Percentiles rank a stretch among this genome's conserved stretches.
Conservation (phyloP, 2,113 vertebrate genomes). For the Pterocles orientalis region DNA sequence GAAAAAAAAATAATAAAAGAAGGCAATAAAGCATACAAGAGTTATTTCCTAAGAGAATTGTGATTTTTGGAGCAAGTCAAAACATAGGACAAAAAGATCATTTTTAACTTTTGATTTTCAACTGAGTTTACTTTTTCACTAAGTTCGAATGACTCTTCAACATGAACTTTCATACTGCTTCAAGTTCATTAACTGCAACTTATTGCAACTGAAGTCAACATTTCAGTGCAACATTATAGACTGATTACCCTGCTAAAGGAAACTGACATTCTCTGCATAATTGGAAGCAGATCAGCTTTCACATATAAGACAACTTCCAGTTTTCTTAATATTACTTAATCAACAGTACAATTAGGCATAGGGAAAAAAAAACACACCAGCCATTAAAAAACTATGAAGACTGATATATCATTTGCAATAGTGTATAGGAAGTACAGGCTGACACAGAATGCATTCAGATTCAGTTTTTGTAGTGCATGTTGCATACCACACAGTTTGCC, state of each 20-base stretch:
- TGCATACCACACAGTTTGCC: accelerated
- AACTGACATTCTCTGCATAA: neutral
- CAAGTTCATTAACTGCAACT: conserved; percentile 33
- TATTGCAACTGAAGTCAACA: conserved; percentile 1
- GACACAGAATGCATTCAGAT: neutral
- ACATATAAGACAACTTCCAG: neutral
- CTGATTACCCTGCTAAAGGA: neutral
- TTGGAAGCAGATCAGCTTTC: neutral
- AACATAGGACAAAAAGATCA: neutral
- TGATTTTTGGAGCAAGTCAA: neutral
- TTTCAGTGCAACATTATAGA: neutral
- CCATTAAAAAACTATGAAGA: neutral
- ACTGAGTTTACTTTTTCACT: neutral
- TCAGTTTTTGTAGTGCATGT: neutral
- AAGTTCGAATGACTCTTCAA: neutral
- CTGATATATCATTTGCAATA: neutral
- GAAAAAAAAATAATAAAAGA: neutral
- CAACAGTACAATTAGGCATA: neutral
- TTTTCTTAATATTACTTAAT: neutral
- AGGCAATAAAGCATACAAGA: neutral
- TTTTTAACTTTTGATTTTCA: conserved; percentile 8
- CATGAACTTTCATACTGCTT: conserved; percentile 6
- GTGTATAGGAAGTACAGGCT: neutral
- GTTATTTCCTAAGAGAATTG: neutral
- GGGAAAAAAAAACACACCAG: accelerated